These are phyloP conservation scores for Phrynocephalus forsythii DNA, from an alignment of 2,797 vertebrate species.

Conservation along the genomic window DNA sequence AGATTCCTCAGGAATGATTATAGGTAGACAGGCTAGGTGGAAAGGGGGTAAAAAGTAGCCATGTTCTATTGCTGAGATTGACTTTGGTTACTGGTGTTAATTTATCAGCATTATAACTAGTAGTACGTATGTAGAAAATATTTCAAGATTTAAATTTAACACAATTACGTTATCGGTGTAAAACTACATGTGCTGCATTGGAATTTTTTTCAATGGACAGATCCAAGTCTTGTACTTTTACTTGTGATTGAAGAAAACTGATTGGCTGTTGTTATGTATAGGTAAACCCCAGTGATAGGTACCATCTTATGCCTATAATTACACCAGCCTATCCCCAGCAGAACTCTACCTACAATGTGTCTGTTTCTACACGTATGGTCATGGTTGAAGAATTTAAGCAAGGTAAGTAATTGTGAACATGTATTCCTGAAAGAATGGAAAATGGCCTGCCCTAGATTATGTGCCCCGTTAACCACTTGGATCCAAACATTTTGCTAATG, in stretches of 20 bases:
- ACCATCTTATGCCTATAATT: slow-evolving; percentile 95
- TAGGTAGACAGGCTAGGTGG: slow-evolving; percentile 16
- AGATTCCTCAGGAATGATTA: slow-evolving; percentile 7
- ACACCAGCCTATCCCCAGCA: slow-evolving; percentile 93
- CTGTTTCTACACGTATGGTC: slow-evolving; percentile 87
- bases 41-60: slow-evolving; percentile 5
- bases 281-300: slow-evolving; percentile 90
- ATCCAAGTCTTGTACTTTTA: slow-evolving; percentile 77
- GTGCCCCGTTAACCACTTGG: not conserved
- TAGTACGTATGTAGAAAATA: not conserved
- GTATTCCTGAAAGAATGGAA: slow-evolving; percentile 46
- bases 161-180: slow-evolving; percentile 23
- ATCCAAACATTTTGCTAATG: not conserved
- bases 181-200: slow-evolving; percentile 39
- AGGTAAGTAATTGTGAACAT: slow-evolving; percentile 82
- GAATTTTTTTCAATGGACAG: slow-evolving; percentile 71
- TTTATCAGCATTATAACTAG: not conserved
- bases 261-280: slow-evolving; percentile 85
- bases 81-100: slow-evolving; percentile 21
- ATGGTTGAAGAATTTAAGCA: slow-evolving; percentile 92
- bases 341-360: slow-evolving; percentile 93
- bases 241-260: slow-evolving; percentile 84
- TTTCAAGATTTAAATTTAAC: slow-evolving; percentile 3
- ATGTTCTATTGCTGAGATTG: slow-evolving; percentile 12
- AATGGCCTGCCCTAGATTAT: slow-evolving; percentile 15